Conservation (phyloP, 2,888 invertebrate genomes). For the Merodon equestris region DNA sequence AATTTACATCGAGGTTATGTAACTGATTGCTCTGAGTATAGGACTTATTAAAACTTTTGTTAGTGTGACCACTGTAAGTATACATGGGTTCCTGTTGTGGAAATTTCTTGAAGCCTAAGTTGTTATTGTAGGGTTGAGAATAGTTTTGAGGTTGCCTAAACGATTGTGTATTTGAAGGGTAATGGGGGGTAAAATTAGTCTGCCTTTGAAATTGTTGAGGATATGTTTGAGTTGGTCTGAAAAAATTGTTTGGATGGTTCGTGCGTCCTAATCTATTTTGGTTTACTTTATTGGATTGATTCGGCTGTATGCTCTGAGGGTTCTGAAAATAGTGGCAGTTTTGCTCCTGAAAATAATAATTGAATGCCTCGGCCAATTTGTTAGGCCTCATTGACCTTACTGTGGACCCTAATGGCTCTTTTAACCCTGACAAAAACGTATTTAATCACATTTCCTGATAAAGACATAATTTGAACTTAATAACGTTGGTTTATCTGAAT, state of each 20-base stretch:
- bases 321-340: constrained; percentile 45
- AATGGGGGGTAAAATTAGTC: too few species aligned
- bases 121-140: neutral
- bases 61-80: constrained; percentile 32
- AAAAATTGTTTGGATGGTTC: neutral
- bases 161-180: neutral
- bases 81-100: constrained; percentile 18
- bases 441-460: constrained; percentile 69
- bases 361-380: constrained; percentile 57
- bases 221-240: constrained; percentile 2
- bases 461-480: constrained; percentile 6
- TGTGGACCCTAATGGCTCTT: constrained; percentile 67
- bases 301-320: neutral
- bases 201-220: constrained; percentile 1
- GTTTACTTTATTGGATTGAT: neutral
- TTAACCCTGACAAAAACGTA: constrained; percentile 63
- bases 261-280: constrained; percentile 13
- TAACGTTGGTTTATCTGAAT: too few species aligned
- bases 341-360: constrained; percentile 58
- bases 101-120: neutral
- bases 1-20: constrained; percentile 7
- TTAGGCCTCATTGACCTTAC: constrained; percentile 67
- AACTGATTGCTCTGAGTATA: constrained; percentile 12
- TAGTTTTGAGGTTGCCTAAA: constrained; percentile 3
- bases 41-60: neutral